Evolutionary conservation across 2,888 invertebrate genomes (phyloP).

Genomic region (Melolontha melolontha): DNA sequence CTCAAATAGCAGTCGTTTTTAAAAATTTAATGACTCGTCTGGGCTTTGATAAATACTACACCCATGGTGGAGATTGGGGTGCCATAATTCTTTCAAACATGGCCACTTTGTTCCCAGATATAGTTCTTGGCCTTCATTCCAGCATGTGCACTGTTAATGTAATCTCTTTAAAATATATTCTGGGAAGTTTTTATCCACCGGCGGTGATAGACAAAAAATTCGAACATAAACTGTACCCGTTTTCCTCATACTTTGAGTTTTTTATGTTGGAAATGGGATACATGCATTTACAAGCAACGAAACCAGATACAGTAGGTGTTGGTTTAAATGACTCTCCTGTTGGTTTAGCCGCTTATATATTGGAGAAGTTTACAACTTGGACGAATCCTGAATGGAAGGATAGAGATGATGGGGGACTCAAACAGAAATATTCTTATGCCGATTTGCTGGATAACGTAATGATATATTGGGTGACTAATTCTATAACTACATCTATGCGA

Average conservation of each 20-base stretch:
- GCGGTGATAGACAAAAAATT: constrained; percentile 69
- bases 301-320: constrained; percentile 90
- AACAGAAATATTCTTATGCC: constrained; percentile 74
- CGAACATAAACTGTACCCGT: constrained; percentile 68
- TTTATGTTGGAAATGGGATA: constrained; percentile 71
- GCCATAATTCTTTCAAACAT: constrained; percentile 72
- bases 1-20: constrained; percentile 71
- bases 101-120: constrained; percentile 73
- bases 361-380: constrained; percentile 87
- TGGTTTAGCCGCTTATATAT: constrained; percentile 85
- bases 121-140: constrained; percentile 69
- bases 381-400: constrained; percentile 68
- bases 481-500: constrained; percentile 78
- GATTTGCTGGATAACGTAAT: constrained; percentile 80
- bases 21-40: constrained; percentile 79
- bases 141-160: constrained; percentile 49
- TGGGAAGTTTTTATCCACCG: constrained; percentile 69
- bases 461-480: constrained; percentile 81
- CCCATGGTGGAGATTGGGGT: constrained; percentile 90
- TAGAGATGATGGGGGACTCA: constrained; percentile 73
- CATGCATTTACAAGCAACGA: constrained; percentile 85
- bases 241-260: constrained; percentile 56
- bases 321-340: constrained; percentile 80
- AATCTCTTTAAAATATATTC: constrained; percentile 38
- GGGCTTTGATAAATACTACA: constrained; percentile 74